Conservation (phyloP, 2,888 invertebrate species). For the Calliphora vomitoria region DNA sequence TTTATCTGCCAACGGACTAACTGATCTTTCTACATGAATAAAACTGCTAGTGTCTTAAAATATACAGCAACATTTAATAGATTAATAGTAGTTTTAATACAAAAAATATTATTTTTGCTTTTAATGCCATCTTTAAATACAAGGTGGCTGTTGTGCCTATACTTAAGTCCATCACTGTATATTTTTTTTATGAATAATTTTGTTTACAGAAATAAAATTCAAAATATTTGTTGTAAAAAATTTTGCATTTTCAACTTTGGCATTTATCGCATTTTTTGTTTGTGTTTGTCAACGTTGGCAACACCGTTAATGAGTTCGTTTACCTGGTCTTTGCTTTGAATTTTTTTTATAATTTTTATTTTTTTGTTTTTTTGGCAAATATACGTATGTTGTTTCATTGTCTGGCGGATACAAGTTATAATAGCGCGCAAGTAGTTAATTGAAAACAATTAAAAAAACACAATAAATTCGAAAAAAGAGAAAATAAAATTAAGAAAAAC, state of each 20-base stretch:
- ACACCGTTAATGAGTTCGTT: slow-evolving; percentile 63
- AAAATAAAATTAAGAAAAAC: neutral
- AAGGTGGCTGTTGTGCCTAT: no score
- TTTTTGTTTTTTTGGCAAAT: slow-evolving; percentile 56
- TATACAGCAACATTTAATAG: no score
- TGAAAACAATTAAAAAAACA: slow-evolving; percentile 46
- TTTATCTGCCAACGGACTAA: no score
- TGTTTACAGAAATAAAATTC: no score
- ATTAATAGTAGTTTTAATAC: no score
- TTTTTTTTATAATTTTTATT: slow-evolving; percentile 34
- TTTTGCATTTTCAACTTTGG: neutral
- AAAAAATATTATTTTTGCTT: no score
- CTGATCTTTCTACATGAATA: no score
- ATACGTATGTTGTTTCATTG: slow-evolving; percentile 62
- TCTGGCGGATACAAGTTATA: slow-evolving; percentile 62
- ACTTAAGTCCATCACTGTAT: no score
- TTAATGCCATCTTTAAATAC: no score
- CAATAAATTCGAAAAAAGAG: neutral
- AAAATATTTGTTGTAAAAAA: no score
- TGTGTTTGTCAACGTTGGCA: neutral
- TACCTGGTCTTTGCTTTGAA: slow-evolving; percentile 64
- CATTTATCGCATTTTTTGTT: neutral
- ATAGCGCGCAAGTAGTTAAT: slow-evolving; percentile 58
- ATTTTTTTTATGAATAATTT: no score
- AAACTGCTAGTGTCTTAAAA: no score